Base-by-base conservation (phyloP, 2,888 invertebrate species). In the Cerastoderma edule region DNA sequence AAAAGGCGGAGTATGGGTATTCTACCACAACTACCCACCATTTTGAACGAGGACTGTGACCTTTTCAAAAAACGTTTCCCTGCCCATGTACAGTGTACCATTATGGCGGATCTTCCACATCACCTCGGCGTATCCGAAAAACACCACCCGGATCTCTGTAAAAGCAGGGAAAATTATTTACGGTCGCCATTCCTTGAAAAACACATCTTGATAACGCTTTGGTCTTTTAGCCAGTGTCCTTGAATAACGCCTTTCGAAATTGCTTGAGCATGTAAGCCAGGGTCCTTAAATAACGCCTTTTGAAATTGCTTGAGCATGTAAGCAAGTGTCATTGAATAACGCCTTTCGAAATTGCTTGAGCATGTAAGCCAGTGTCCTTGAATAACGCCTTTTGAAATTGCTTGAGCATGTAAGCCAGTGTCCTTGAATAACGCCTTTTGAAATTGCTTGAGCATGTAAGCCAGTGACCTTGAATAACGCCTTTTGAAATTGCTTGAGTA, bases 61-160 rank as follows among this genome's bases (percentile, higher is more conserved):
- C 35, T 60, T 60, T 60, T 60, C 60, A 27, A 60, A 60, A 13
- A 60, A 60, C 4, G 60, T 60, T 60, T 60, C 60, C 22, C 39
- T 60, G 13, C 60, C 24, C 13, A 60, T 24, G 27, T 60, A 60
- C 5, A 60, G 27, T 39, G 3, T n/a, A 27, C 60, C 35, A 60
- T 60, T 60, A 1, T 39, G 28, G 22, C 60, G 0, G 39, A 60
- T 60, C 39, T 60, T 60, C 60, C 60, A 60, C 60, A 60, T 60
- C 4, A 24, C 60, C 24, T 60, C 60, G 10, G 60, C 6, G 39
- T 60, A 60, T 8, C 60, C 35, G 24, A 22, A 60, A 33, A 60
- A 60, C 5, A 39, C 39, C 2, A 60, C 60, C 13, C 60, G 60
- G 5, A 60, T 39, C 24, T 60, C 60, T 60, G 39, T 39, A 39